Conservation (phyloP, 2,113 vertebrate species). For the Oostethus manadensis region DNA sequence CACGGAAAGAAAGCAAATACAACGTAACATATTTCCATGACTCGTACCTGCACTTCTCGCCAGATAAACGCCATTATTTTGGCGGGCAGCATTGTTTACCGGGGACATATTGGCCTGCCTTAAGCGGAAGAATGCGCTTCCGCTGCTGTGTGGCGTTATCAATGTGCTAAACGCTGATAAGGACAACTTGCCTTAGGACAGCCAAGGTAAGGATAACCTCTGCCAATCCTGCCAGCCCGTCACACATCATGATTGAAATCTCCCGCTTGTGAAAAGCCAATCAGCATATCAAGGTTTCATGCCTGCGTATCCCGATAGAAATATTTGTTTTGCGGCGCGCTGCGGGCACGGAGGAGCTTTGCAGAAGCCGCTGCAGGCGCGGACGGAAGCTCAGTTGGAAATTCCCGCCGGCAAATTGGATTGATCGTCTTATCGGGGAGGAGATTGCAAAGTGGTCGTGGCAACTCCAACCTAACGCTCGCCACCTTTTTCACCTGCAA, state of each 20-base stretch:
- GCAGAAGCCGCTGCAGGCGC: conserved; percentile 1
- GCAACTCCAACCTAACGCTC: too few species aligned
- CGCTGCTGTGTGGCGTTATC: conserved; percentile 50
- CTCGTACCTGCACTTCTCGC: not conserved
- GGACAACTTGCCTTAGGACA: conserved; percentile 65
- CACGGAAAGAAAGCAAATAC: too few species aligned
- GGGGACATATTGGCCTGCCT: conserved; percentile 35
- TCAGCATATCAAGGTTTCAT: conserved; percentile 38
- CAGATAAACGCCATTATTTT: conserved; percentile 50
- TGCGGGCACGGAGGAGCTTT: conserved; percentile 1
- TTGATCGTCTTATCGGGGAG: not conserved
- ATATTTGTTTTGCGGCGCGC: conserved; percentile 30
- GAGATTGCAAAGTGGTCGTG: conserved; percentile 11
- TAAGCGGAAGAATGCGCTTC: conserved; percentile 51
- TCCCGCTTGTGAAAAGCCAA: conserved; percentile 58
- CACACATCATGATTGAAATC: conserved; percentile 76
- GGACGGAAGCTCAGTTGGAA: not conserved
- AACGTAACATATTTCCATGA: too few species aligned
- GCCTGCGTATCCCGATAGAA: conserved; percentile 11
- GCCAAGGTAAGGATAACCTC: conserved; percentile 73
- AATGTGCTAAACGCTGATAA: conserved; percentile 67
- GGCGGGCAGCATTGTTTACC: conserved; percentile 51
- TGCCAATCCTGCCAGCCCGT: conserved; percentile 68
- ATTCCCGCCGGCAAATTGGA: not conserved
- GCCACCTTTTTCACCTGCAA: too few species aligned